Evolutionary conservation across 2,888 invertebrate species (phyloP), one percentile per base, ranked within the genome.

Genomic region (Andrena trimmerana): DNA sequence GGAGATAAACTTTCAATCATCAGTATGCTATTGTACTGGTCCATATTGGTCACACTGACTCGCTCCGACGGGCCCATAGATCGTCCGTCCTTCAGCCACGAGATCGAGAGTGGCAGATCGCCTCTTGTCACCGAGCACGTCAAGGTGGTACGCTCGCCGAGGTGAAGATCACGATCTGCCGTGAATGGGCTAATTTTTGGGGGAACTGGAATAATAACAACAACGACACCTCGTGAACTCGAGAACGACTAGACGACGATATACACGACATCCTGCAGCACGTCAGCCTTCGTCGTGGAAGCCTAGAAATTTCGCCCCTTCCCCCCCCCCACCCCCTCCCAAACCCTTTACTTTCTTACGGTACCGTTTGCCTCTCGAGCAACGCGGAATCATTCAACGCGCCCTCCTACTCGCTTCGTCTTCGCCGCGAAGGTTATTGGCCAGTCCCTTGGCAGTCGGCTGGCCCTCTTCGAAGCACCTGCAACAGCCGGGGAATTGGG

Each of bases 81-180:
- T 29, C 96, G 95, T 88, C 95, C 96, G 92, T 97, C 97, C 94
- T 97, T 97, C 88, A 96, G 96, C 97, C 97, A 97, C 59, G 95
- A 95, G 88, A 97, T 96, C 83, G 96, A 96, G 88, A 97, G 94
- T 54, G 97, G 97, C 85, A 96, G 95, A 94, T 97, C 97, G 72
- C 97, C 97, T 92, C 96, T 96, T 74, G 96, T 96, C 88, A 97
- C 97, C 57, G 97, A 96, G 93, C 97, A 97, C 85, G 97, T 97
- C 86, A 97, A 94, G 70, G 96, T 96, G 86, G 96, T 96, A 70
- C 97, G 95, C 92, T 97, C 97, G 82, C 97, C 97, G 90, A 97
- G 96, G 92, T 97, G 96, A 78, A 97, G 95, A 89, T 96, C 96
- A 89, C 96, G 95, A 91, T 96, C 96, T 81, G 96, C 95, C 90